Base-by-base conservation (phyloP, 2,888 invertebrate genomes). In the Oligia latruncula region DNA sequence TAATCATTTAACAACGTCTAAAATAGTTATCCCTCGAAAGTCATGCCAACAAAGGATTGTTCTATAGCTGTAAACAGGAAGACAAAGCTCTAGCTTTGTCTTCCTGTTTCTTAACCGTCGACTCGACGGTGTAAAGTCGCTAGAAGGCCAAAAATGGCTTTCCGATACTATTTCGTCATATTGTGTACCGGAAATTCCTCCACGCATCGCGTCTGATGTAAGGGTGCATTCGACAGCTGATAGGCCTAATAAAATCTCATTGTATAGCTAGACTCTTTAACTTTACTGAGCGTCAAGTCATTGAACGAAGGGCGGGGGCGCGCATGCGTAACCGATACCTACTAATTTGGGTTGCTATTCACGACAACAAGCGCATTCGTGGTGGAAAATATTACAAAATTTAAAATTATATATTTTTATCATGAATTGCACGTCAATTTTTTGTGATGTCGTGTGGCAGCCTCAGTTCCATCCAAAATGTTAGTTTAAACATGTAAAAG, bases 261-360 rank as follows among this genome's bases (percentile, higher is more conserved):
- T 88, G 88, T 88, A 81, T 87, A 80, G 81, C 81, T 83, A 82
- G 78, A 87, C 85, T 82, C 80, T 79, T 77, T 84, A 90, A 1
- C 29, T 29, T 29, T 89, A 90, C 89, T 91, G 90, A 91, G 90
- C 92, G 91, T 91, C 92, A 91, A 93, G 93, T 93, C 95, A 96
- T 95, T 95, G 96, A 96, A 93, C 95, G 96, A 86, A 92, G 95
- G 94, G 94, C 94, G 94, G 94, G 91, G 92, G 92, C 92, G 92
- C 95, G 96, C 96, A 94, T 94, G 96, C 96, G 95, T 88, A 79
- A 74, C 80, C 43, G 80, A 60, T 68, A 68, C 71, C 83, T 85
- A 85, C 90, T 88, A 89, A 85, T 84, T 87, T 87, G 92, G 89
- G 92, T 92, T 92, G 92, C 92, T 90, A 92, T 77, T 78, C 74